Conservation (phyloP, 2,797 vertebrate species). For the Tangara arthus region DNA sequence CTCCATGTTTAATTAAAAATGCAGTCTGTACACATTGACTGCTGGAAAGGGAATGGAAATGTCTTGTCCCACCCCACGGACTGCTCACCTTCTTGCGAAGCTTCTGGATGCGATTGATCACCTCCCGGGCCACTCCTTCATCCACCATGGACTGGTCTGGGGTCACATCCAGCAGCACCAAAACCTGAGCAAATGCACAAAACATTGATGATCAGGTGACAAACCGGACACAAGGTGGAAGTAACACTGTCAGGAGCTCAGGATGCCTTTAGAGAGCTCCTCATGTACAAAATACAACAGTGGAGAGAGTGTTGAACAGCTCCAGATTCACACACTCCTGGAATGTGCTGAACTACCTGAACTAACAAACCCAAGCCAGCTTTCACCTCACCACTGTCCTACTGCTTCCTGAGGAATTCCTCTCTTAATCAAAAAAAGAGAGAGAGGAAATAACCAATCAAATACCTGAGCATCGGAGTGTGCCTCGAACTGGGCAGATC, state of each 20-base stretch:
- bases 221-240: background rate
- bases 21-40: background rate
- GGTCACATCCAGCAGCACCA: constrained; percentile 90
- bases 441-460: background rate
- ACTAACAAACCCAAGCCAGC: background rate
- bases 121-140: constrained; percentile 94
- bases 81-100: constrained; percentile 92
- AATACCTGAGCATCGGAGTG: constrained; percentile 93
- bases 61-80: background rate
- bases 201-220: background rate
- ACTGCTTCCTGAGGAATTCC: background rate
- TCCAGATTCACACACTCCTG: background rate
- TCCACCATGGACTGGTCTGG: constrained; percentile 97
- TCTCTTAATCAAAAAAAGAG: background rate
- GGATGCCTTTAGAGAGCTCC: background rate
- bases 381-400: background rate
- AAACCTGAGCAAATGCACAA: constrained; percentile 74
- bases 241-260: background rate
- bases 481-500: constrained; percentile 86
- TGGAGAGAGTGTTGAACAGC: background rate
- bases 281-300: fast-evolving
- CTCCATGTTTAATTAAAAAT: background rate
- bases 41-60: background rate
- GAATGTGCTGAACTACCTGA: background rate
- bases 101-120: constrained; percentile 99